These are phyloP conservation scores for Melanostigma gelatinosum DNA, from an alignment of 2,113 vertebrate genomes.

Conservation along the genomic window DNA sequence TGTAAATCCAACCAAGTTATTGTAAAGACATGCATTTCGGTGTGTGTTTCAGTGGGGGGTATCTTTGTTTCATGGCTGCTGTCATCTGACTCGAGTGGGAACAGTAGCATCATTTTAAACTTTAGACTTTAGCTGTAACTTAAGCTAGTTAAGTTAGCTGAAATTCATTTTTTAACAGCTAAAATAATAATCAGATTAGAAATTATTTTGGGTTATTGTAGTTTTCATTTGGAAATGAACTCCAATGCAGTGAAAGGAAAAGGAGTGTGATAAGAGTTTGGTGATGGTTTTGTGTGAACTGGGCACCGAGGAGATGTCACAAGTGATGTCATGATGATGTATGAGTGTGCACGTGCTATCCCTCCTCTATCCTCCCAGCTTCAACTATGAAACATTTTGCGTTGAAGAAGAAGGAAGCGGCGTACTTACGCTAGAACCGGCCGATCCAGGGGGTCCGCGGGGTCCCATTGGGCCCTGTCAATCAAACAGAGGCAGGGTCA, in stretches of 20 bases:
- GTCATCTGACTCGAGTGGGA: background rate
- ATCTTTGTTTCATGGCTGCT: background rate
- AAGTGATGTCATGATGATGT: background rate
- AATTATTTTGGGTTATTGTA: background rate
- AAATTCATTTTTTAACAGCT: background rate
- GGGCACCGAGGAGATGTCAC: background rate
- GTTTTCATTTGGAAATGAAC: background rate
- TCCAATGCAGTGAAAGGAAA: background rate
- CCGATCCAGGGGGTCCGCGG: constrained; percentile 91
- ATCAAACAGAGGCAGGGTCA: constrained; percentile 39
- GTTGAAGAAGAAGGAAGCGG: constrained; percentile 2
- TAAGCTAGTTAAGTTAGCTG: background rate
- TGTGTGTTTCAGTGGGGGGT: background rate
- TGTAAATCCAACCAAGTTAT: background rate
- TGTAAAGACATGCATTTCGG: background rate
- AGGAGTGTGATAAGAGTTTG: background rate
- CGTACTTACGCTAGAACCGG: constrained; percentile 91
- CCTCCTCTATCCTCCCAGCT: background rate
- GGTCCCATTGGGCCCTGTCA: constrained; percentile 94
- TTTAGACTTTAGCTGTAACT: background rate
- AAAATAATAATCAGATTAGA: background rate
- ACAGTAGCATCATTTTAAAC: background rate
- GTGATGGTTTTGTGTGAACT: background rate
- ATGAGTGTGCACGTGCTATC: too few species aligned
- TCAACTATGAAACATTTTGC: background rate